These are phyloP conservation scores for Gymnocheta viridis DNA, from an alignment of 2,888 invertebrate genomes.

Conservation along the genomic window DNA sequence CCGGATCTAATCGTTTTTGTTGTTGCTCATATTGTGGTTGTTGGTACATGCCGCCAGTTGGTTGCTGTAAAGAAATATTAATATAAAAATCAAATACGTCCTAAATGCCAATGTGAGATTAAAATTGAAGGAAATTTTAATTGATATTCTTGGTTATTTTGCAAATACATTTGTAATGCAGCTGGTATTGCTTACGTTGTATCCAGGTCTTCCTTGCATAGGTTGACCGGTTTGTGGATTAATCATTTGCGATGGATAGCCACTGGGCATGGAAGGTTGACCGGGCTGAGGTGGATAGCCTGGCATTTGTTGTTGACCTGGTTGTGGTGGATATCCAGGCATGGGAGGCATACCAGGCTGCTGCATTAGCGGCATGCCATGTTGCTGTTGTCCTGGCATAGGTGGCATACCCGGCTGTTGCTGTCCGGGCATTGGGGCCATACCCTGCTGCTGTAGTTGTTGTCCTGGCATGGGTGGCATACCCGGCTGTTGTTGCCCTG, in stretches of 20 bases:
- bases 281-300: slow-evolving; percentile 75
- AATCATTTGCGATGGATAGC: slow-evolving; percentile 72
- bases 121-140: neutral
- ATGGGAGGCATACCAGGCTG: slow-evolving; percentile 68
- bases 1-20: slow-evolving; percentile 92
- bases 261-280: slow-evolving; percentile 72
- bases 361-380: slow-evolving; percentile 72
- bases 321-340: slow-evolving; percentile 65
- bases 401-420: slow-evolving; percentile 73
- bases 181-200: slow-evolving; percentile 74
- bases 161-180: neutral
- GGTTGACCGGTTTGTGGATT: slow-evolving; percentile 74
- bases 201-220: slow-evolving; percentile 74
- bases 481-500: slow-evolving; percentile 72
- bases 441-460: slow-evolving; percentile 66
- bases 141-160: neutral
- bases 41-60: slow-evolving; percentile 77
- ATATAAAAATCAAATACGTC: neutral
- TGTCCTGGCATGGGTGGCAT: slow-evolving; percentile 70
- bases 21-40: slow-evolving; percentile 77
- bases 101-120: neutral
- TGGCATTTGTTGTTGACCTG: slow-evolving; percentile 72
- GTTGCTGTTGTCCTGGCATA: slow-evolving; percentile 73
- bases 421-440: slow-evolving; percentile 58
- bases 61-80: slow-evolving; percentile 73